These are phyloP conservation scores for Macaca mulatta DNA, from an alignment of 2,113 vertebrate genomes.

Conservation along the genomic window DNA sequence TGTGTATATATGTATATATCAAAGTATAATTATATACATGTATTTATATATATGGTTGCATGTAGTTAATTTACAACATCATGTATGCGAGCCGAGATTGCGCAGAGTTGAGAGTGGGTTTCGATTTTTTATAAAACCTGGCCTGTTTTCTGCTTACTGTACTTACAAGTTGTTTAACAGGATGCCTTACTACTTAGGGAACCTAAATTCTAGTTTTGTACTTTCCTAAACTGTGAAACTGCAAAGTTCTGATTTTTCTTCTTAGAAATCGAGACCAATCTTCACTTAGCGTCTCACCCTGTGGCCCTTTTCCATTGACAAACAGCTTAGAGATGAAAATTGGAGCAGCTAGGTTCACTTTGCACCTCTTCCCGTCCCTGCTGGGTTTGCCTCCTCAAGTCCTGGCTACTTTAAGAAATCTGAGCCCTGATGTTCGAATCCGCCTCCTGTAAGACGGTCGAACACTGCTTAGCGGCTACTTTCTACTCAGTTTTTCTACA, in stretches of 20 bases:
- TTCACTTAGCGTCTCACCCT: not conserved
- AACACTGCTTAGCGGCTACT: not conserved
- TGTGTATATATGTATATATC: no score
- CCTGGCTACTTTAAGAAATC: not conserved
- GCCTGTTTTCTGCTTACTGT: not conserved
- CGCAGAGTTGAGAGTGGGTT: not conserved
- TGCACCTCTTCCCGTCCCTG: not conserved
- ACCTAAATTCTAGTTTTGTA: not conserved
- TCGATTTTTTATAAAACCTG: not conserved
- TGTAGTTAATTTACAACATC: not conserved
- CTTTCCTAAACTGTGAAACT: not conserved
- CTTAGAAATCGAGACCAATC: not conserved
- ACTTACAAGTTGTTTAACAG: not conserved
- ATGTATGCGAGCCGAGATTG: not conserved
- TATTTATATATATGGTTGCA: not conserved
- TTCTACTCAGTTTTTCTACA: not conserved
- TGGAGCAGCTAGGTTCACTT: not conserved
- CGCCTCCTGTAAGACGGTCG: not conserved
- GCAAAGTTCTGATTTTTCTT: not conserved
- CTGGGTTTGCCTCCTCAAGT: not conserved
- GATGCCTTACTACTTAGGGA: not conserved
- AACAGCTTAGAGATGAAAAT: not conserved
- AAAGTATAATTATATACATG: no score
- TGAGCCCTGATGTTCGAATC: not conserved
- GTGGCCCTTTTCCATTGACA: not conserved